phyloP scores from a whole-genome alignment of 2,888 invertebrate genomes.

The Nudaria mundana region DNA sequence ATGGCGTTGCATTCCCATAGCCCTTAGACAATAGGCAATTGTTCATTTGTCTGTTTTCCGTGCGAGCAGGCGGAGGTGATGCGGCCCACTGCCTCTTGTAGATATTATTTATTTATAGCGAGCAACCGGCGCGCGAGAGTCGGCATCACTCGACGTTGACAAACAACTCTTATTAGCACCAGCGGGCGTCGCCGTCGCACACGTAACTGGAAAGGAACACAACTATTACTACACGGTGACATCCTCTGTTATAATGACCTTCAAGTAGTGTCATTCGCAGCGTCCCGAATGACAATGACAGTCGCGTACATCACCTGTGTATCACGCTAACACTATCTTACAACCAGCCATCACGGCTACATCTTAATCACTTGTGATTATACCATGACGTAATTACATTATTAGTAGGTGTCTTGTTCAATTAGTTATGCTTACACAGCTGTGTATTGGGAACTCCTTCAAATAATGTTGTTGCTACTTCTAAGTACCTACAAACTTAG shows the following conservation, averaged over 20 bases:
- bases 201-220: slow-evolving; percentile 44
- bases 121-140: slow-evolving; percentile 43
- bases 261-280: slow-evolving; percentile 36
- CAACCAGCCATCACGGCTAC: neutral
- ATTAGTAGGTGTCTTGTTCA: no score
- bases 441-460: no score
- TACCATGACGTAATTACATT: neutral
- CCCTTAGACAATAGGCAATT: slow-evolving; percentile 53
- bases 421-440: no score
- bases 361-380: neutral
- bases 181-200: slow-evolving; percentile 24
- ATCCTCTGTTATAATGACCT: slow-evolving; percentile 47
- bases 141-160: slow-evolving; percentile 62
- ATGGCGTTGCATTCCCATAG: slow-evolving; percentile 44
- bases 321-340: slow-evolving; percentile 1
- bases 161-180: slow-evolving; percentile 64
- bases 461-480: no score
- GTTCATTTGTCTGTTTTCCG: slow-evolving; percentile 40
- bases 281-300: slow-evolving; percentile 35
- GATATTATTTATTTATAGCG: slow-evolving; percentile 65
- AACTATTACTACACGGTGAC: slow-evolving; percentile 44
- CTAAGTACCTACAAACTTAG: no score
- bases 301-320: slow-evolving; percentile 19
- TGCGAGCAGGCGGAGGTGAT: slow-evolving; percentile 41
- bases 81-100: slow-evolving; percentile 31